Base-by-base conservation (phyloP, 1,140 invertebrate species). In the Brachionus angularis region DNA sequence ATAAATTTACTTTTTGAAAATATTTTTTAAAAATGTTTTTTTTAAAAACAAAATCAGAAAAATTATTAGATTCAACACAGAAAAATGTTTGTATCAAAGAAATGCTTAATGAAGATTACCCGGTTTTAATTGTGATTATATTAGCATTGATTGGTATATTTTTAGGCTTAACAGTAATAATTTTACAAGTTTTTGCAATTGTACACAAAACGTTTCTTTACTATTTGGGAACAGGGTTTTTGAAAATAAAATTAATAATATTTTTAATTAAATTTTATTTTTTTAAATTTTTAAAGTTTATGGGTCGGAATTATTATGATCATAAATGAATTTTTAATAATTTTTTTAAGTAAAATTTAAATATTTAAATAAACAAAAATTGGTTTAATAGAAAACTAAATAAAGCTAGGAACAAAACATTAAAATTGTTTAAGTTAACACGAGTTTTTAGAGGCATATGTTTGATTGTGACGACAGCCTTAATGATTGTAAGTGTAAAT, bases 11-110 rank as follows among this genome's bases (percentile, higher is more conserved):
- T n/a, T n/a, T n/a, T n/a, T n/a, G n/a, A n/a, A n/a, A n/a, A n/a
- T n/a, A n/a, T n/a, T n/a, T n/a, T n/a, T 55, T 58, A 23, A 21
- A 58, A 36, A 58, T 58, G 53, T 29, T 58, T 58, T 39, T 58
- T 39, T 39, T 58, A 14, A 36, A 29, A 25, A n/a, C 33, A 16
- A 58, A 58, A 25, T 23, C 53, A 39, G 33, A 58, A 58, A 58
- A 58, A 39, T 12, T 5, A 33, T 36, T 58, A 39, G 27, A 39
- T 23, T 31, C 36, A 23, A 39, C 39, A 12, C 53, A 58, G 12
- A 33, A 58, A 58, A 39, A 34, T 58, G 33, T 39, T 25, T 31
- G 53, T 21, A 39, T 58, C 8, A 21, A 36, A 42, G 39, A 58
- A 29, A 58, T 58, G 53, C 33, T 58, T 14, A n/a, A 14, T 5